Evolutionary conservation across 2,888 invertebrate species (phyloP), one percentile per base, ranked within the genome.

Genomic region (Blomia tropicalis): DNA sequence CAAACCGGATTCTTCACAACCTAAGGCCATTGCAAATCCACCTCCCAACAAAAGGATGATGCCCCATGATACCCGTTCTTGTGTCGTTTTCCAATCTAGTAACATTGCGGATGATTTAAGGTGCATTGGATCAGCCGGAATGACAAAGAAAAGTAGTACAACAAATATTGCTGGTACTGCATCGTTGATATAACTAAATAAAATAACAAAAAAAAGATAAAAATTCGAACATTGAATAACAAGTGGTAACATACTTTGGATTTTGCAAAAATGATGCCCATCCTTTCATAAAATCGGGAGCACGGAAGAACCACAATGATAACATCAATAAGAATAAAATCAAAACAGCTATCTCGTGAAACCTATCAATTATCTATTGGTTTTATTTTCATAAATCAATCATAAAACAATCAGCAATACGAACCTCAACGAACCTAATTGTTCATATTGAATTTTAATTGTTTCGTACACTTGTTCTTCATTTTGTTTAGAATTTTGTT

Each of bases 31-130:
- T 17, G 75, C 75, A 64, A 74, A 74, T 1, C 74, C 74, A 3
- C 75, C 74, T 79, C 82, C 87, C 56, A 91, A 78, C 56, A 91
- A 78, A 70, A 91, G 82, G 23, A 91, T 80, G 2, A 91, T 79
- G 53, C 89, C 87, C 91, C 91, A 92, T 2, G 90, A 87, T 68
- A 89, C 81, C 72, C 86, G 87, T 62, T 83, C 80, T 71, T 89
- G 85, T 27, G 89, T 80, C 44, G 83, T 82, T 66, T 83, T 83
- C 91, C 91, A 92, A 23, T 62, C 62, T 22, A 89, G 81, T 29
- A 89, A 76, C 0, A 84, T 81, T 0, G 83, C 78, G 0, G 85
- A 82, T 0, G 83, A 44, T 2, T 41, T 30, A 4, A 60, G 22
- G 29, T 63, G 59, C 23, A 82, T 83, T 59, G 85, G 80, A n/a